phyloP scores from a whole-genome alignment of 1,140 invertebrate genomes.

The Wasmannia auropunctata region DNA sequence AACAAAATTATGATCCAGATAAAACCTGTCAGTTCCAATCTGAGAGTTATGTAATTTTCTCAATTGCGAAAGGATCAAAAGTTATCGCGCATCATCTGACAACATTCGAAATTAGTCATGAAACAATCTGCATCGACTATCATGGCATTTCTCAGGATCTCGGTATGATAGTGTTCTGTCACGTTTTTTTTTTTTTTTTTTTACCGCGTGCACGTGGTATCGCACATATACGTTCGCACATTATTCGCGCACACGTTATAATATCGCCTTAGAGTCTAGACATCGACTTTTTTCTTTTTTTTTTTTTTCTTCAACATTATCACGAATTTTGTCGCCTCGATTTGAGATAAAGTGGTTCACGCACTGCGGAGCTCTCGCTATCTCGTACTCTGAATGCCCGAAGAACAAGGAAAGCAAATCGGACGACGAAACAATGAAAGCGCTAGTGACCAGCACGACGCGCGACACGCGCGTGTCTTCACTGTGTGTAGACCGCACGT shows the following conservation, averaged over 20 bases:
- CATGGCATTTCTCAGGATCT: neutral
- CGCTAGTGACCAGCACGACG: constrained; percentile 72
- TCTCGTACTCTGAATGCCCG: constrained; percentile 9
- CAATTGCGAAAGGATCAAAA: neutral
- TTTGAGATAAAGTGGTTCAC: constrained; percentile 4
- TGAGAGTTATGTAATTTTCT: neutral
- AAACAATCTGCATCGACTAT: neutral
- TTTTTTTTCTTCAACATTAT: constrained; percentile 10
- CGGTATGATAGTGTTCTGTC: neutral
- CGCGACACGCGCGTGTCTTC: constrained; percentile 29
- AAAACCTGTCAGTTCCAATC: neutral
- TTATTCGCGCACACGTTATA: constrained; percentile 42
- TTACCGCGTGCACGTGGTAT: constrained; percentile 16
- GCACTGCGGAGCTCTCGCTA: constrained; percentile 8
- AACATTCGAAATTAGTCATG: neutral
- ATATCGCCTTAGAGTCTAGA: constrained; percentile 44
- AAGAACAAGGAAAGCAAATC: constrained; percentile 50
- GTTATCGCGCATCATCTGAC: neutral
- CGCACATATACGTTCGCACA: neutral
- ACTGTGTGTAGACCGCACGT: constrained; percentile 26
- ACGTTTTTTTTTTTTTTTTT: neutral
- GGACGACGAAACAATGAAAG: constrained; percentile 52
- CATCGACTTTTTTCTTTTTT: constrained; percentile 27
- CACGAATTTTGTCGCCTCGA: constrained; percentile 19
- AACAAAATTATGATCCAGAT: neutral